These are phyloP conservation scores for Rhizoglyphus robini DNA, from an alignment of 1,140 invertebrate genomes.

Conservation along the genomic window DNA sequence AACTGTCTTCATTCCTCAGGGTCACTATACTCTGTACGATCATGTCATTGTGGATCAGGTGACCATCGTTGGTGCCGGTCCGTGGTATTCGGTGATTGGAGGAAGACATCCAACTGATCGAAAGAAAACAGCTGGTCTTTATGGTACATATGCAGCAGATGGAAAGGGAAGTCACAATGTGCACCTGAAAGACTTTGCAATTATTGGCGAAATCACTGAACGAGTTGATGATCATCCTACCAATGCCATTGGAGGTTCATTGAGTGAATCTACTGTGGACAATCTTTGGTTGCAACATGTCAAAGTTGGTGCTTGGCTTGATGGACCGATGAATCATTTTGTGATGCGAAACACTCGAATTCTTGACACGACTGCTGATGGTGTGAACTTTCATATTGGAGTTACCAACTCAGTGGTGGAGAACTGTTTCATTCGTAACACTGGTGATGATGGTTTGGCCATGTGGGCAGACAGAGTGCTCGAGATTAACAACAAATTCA, in stretches of 20 bases:
- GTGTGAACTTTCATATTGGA: no score
- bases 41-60: constrained; percentile 8
- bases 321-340: background rate
- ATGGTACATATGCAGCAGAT: background rate
- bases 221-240: background rate
- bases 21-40: no score
- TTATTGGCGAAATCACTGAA: no score
- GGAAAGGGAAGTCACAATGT: no score
- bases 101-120: background rate
- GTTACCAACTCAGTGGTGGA: background rate
- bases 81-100: background rate
- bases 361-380: constrained; percentile 7
- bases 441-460: constrained; percentile 5
- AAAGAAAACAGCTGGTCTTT: background rate
- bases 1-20: background rate
- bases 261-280: background rate
- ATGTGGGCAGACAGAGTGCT: background rate
- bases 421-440: background rate
- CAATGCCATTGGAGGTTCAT: background rate
- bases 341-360: background rate
- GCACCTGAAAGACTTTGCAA: no score
- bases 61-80: no score
- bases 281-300: constrained; percentile 7
- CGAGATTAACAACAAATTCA: background rate
- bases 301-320: background rate